These are phyloP conservation scores for Spicauda simplicius DNA, from an alignment of 2,888 invertebrate genomes.

Conservation along the genomic window DNA sequence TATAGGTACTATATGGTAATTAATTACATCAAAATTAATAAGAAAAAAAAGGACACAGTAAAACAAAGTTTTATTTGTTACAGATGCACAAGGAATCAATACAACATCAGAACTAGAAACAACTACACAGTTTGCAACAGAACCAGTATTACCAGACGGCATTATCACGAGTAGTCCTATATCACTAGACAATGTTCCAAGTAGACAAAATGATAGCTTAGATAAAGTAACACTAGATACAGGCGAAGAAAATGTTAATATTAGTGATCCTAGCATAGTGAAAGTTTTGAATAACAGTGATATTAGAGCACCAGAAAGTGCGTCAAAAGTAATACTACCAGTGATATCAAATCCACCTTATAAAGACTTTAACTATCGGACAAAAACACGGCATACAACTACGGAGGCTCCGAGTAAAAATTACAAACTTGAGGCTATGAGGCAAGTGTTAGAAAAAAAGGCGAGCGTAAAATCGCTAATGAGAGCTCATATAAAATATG, in stretches of 20 bases:
- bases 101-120: slow-evolving; percentile 52
- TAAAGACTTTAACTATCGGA: slow-evolving; percentile 56
- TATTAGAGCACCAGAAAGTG: slow-evolving; percentile 61
- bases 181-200: slow-evolving; percentile 9
- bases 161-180: slow-evolving; percentile 3
- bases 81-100: slow-evolving; percentile 62
- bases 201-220: slow-evolving; percentile 2
- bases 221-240: slow-evolving; percentile 32
- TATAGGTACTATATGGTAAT: no score
- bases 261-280: slow-evolving; percentile 38
- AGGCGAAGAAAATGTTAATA: slow-evolving; percentile 11
- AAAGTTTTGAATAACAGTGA: slow-evolving; percentile 51
- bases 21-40: no score
- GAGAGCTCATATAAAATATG: slow-evolving; percentile 68
- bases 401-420: slow-evolving; percentile 43
- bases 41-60: no score
- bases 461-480: slow-evolving; percentile 57
- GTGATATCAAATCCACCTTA: slow-evolving; percentile 52
- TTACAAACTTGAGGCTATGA: slow-evolving; percentile 23
- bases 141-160: slow-evolving; percentile 37
- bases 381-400: slow-evolving; percentile 47
- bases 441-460: slow-evolving; percentile 14
- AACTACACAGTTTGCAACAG: slow-evolving; percentile 42
- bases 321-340: slow-evolving; percentile 68
- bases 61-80: slow-evolving; percentile 47